Evolutionary conservation across 2,888 invertebrate genomes (phyloP).

Genomic region (Leucophenga maculata): DNA sequence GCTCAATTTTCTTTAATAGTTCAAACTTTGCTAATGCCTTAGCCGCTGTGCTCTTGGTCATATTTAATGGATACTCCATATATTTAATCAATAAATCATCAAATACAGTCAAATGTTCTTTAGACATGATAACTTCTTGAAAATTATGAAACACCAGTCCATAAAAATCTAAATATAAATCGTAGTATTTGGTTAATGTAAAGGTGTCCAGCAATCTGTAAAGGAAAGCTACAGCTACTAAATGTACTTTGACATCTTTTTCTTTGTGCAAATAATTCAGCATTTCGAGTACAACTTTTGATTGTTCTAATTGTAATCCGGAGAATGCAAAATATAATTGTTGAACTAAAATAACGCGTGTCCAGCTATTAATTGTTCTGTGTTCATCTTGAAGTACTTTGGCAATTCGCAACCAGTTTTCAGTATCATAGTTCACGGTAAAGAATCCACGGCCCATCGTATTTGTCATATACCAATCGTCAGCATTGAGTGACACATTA

Average conservation of each 20-base stretch:
- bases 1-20: no score
- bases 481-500: no score
- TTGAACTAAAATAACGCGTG: slow-evolving; percentile 82
- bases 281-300: slow-evolving; percentile 72
- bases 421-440: slow-evolving; percentile 78
- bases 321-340: slow-evolving; percentile 68
- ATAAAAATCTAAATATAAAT: background rate
- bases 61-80: no score
- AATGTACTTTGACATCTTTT: background rate
- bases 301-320: slow-evolving; percentile 62
- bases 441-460: slow-evolving; percentile 67
- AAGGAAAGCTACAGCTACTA: background rate
- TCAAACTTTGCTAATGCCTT: no score
- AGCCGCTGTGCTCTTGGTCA: no score
- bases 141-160: background rate
- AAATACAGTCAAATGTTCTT: background rate
- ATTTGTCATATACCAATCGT: slow-evolving; percentile 54
- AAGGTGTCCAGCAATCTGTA: background rate
- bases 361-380: slow-evolving; percentile 73
- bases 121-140: background rate
- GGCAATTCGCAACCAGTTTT: slow-evolving; percentile 78
- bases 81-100: background rate
- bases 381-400: slow-evolving; percentile 76
- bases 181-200: background rate
- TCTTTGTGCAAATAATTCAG: slow-evolving; percentile 72